phyloP scores from a whole-genome alignment of 1,140 invertebrate genomes.

The Drosophila sp. region DNA sequence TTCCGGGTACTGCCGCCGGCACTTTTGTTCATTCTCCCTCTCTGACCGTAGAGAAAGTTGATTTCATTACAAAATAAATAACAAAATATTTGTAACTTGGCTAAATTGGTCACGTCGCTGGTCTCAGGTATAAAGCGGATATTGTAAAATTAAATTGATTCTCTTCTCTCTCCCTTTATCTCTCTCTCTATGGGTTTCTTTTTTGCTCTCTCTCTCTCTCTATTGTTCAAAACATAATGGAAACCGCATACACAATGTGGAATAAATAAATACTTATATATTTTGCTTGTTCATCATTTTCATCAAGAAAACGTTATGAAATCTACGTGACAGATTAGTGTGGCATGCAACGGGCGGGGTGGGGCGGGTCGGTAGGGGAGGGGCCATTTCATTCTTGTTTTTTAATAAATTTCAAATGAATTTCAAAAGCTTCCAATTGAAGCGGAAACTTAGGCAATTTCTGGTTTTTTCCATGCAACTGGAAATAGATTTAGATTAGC shows the following conservation, averaged over 20 bases:
- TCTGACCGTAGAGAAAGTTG: slow-evolving; percentile 38
- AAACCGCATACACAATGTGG: slow-evolving; percentile 54
- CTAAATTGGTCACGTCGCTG: slow-evolving; percentile 76
- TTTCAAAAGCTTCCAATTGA: slow-evolving; percentile 32
- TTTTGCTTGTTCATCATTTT: slow-evolving; percentile 71
- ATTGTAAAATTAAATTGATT: slow-evolving; percentile 81
- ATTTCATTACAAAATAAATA: slow-evolving; percentile 71
- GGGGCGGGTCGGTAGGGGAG: not conserved
- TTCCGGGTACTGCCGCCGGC: not conserved
- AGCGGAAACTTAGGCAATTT: slow-evolving; percentile 2
- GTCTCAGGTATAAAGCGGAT: slow-evolving; percentile 77
- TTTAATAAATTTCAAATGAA: slow-evolving; percentile 67
- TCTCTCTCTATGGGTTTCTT: slow-evolving; percentile 28
- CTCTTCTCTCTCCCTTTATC: slow-evolving; percentile 18
- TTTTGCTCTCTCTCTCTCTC: slow-evolving; percentile 49
- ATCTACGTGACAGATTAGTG: slow-evolving; percentile 77
- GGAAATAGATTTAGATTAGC: slow-evolving; percentile 11
- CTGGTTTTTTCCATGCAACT: not conserved
- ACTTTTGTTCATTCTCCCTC: slow-evolving; percentile 17
- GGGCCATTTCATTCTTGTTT: slow-evolving; percentile 13
- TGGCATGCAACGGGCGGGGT: slow-evolving; percentile 18
- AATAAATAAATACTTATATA: slow-evolving; percentile 71
- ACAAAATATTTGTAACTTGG: slow-evolving; percentile 72
- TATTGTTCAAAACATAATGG: slow-evolving; percentile 54
- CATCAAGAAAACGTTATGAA: slow-evolving; percentile 65